Percentiles rank a stretch among this genome's conserved stretches.
These are phyloP conservation scores for Subacronicta megacephala DNA, from an alignment of 2,888 invertebrate genomes.

Conservation along the genomic window DNA sequence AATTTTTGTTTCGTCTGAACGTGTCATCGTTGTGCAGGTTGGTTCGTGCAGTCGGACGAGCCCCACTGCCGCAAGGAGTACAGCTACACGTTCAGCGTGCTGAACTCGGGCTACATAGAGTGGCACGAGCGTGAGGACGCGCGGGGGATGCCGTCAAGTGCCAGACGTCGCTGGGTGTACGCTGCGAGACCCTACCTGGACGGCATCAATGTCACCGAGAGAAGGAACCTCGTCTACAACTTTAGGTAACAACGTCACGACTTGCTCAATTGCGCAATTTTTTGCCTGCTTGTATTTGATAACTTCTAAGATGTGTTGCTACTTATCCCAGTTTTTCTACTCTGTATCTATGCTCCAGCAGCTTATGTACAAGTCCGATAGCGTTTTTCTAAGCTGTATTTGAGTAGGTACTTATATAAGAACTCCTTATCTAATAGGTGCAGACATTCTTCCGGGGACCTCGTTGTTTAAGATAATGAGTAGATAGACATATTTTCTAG, in stretches of 20 bases:
- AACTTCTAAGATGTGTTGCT: no score
- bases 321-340: no score
- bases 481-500: no score
- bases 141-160: slow-evolving; percentile 89
- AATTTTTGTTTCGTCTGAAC: slow-evolving; percentile 2
- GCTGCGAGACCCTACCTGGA: slow-evolving; percentile 94
- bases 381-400: no score
- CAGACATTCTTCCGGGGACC: neutral
- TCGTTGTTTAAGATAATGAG: neutral
- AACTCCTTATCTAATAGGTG: no score
- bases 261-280: neutral
- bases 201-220: slow-evolving; percentile 96
- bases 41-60: slow-evolving; percentile 95
- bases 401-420: no score
- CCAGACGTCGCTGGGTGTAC: slow-evolving; percentile 93
- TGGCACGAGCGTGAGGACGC: slow-evolving; percentile 95
- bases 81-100: slow-evolving; percentile 92
- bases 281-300: no score
- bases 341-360: no score
- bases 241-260: slow-evolving; percentile 84
- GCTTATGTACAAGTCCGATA: no score
- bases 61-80: slow-evolving; percentile 94
- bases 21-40: slow-evolving; percentile 84
- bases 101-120: slow-evolving; percentile 93
- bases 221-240: slow-evolving; percentile 96